Percentiles rank a stretch among this genome's conserved stretches.
These are phyloP conservation scores for Octodonta nipae DNA, from an alignment of 2,888 invertebrate genomes.

Conservation along the genomic window DNA sequence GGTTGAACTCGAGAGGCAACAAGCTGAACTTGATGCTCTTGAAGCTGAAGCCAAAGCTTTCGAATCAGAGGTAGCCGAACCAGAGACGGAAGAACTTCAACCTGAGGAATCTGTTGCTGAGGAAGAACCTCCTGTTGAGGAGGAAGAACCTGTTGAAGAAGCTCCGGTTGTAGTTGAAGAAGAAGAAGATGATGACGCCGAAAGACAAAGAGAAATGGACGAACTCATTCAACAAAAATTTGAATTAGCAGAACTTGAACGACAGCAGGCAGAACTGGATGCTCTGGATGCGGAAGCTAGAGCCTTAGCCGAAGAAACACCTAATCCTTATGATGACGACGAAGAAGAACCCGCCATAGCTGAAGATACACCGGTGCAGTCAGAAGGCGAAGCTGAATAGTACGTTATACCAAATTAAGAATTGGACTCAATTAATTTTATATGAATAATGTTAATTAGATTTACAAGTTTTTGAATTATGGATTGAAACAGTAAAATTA, in stretches of 20 bases:
- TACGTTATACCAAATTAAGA: too few species aligned
- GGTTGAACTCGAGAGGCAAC: conserved; percentile 24
- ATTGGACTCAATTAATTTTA: too few species aligned
- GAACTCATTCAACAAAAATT: conserved; percentile 13
- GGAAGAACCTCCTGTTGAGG: conserved; percentile 36
- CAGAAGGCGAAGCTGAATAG: conserved; percentile 15
- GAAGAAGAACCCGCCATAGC: conserved; percentile 22
- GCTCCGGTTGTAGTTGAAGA: conserved; percentile 35
- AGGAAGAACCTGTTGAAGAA: conserved; percentile 34
- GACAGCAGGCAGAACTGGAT: conserved; percentile 21
- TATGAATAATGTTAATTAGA: too few species aligned
- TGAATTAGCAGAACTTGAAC: conserved; percentile 19
- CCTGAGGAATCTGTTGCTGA: conserved; percentile 34
- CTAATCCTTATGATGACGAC: conserved; percentile 11
- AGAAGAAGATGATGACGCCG: conserved; percentile 13
- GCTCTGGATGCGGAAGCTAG: conserved; percentile 20
- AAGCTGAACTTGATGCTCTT: conserved; percentile 25
- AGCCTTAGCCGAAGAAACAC: conserved; percentile 9
- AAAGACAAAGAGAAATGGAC: conserved; percentile 14
- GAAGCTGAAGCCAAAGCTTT: conserved; percentile 24
- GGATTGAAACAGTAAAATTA: too few species aligned
- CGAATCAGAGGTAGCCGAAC: conserved; percentile 30
- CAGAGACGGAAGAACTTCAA: conserved; percentile 24
- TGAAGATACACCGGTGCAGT: conserved; percentile 20
- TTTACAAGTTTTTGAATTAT: too few species aligned